Base-by-base conservation (phyloP, 1,140 invertebrate species). In the Wasmannia auropunctata region DNA sequence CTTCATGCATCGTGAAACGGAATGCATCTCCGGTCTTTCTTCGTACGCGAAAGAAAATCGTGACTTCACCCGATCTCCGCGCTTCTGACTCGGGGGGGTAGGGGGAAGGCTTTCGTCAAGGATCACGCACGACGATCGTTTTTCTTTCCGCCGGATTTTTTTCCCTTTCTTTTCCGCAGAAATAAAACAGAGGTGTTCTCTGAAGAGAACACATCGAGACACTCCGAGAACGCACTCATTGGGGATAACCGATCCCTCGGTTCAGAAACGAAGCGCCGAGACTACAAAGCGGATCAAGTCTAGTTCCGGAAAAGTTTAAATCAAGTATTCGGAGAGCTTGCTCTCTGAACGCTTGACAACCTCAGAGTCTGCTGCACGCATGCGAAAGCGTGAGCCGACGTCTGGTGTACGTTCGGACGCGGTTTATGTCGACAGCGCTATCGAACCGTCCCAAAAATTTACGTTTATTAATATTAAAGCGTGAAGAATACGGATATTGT, bases 391-490 rank as follows among this genome's bases (percentile, higher is more conserved):
- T n/a, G n/a, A n/a, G n/a, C n/a, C n/a, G n/a, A n/a, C n/a, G n/a
- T n/a, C n/a, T n/a, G n/a, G n/a, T n/a, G n/a, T n/a, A n/a, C n/a
- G n/a, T n/a, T n/a, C n/a, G n/a, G n/a, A 49, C 22, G n/a, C 14
- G 54, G 7, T 56, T 58, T 60, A 16, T 37, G 46, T 22, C 37
- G 40, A 62, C 58, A 75, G 31, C 56, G n/a, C 74, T 76, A 76
- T 76, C 37, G 63, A 81, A 81, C 49, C 25, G 49, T 81, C n/a
- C n/a, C 11, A 46, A 58, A 83, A 46, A 83, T 46, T 58, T 22
- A 83, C 49, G 25, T 83, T 43, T 34, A 31, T 43, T 83, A 72
- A 74, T 60, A 83, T 83, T 72, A 72, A 72, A 83, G 67, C 79
- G 67, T 74, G 54, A 83, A 74, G 67, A 83, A 83, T 72, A 43